phyloP scores from a whole-genome alignment of 2,797 vertebrate genomes.

The Clarias platycephalus region DNA sequence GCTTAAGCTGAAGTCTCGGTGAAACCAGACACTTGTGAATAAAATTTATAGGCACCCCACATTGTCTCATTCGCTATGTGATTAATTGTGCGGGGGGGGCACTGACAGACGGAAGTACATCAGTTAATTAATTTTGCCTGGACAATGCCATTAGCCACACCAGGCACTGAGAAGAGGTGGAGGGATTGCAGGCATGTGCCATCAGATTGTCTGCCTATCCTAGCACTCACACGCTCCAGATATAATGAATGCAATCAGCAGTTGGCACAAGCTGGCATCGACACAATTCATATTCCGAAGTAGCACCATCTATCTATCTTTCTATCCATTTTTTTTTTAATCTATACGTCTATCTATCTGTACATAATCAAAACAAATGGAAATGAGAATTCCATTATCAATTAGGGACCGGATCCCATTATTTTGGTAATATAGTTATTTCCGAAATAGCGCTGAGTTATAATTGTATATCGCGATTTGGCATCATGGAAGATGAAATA shows the following conservation, averaged over 20 bases:
- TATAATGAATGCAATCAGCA: slow-evolving; percentile 54
- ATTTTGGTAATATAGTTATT: slow-evolving; percentile 30
- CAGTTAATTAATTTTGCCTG: slow-evolving; percentile 63
- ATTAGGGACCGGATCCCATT: slow-evolving; percentile 40
- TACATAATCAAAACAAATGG: slow-evolving; percentile 38
- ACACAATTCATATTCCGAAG: slow-evolving; percentile 40
- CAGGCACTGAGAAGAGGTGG: slow-evolving; percentile 39
- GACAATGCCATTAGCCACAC: slow-evolving; percentile 56
- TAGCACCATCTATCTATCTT: slow-evolving; percentile 27
- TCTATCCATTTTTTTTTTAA: background rate
- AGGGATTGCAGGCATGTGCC: slow-evolving; percentile 25
- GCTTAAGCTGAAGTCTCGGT: slow-evolving; percentile 56
- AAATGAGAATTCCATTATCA: slow-evolving; percentile 39
- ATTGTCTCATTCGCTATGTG: slow-evolving; percentile 58
- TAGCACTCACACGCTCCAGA: slow-evolving; percentile 29
- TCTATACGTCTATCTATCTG: background rate
- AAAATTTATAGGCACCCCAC: slow-evolving; percentile 60
- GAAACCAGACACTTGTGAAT: slow-evolving; percentile 53
- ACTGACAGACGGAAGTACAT: slow-evolving; percentile 58
- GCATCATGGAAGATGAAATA: slow-evolving; percentile 45
- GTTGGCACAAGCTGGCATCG: slow-evolving; percentile 46
- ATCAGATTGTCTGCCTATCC: slow-evolving; percentile 50
- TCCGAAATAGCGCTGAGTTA: slow-evolving; percentile 38
- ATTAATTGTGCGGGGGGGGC: slow-evolving; percentile 53
- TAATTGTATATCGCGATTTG: slow-evolving; percentile 42